Evolutionary conservation across 2,113 vertebrate genomes (phyloP).

Genomic region (Sceloporus tristichus): DNA sequence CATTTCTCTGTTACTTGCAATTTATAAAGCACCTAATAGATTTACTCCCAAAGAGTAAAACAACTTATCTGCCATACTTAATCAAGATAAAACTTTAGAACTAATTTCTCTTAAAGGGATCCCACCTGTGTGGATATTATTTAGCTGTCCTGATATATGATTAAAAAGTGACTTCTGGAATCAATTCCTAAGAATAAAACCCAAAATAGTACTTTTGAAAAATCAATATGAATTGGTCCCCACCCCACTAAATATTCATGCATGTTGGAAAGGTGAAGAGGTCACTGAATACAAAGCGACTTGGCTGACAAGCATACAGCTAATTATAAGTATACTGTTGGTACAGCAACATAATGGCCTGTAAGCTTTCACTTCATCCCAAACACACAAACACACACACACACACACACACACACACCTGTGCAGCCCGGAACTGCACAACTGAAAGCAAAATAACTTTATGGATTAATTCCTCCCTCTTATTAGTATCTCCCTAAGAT

Average conservation of each 20-base stretch:
- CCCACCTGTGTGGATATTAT: slow-evolving; percentile 60
- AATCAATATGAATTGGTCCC: slow-evolving; percentile 62
- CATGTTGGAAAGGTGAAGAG: slow-evolving; percentile 62
- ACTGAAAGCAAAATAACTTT: background rate
- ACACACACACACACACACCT: background rate
- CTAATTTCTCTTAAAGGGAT: slow-evolving; percentile 69
- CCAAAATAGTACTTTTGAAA: slow-evolving; percentile 59
- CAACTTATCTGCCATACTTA: slow-evolving; percentile 51
- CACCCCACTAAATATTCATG: slow-evolving; percentile 44
- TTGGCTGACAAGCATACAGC: slow-evolving; percentile 15
- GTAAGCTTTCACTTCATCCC: background rate
- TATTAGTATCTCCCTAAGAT: background rate
- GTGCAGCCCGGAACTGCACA: background rate
- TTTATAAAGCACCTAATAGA: slow-evolving; percentile 48
- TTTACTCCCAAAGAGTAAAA: slow-evolving; percentile 53
- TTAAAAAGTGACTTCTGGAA: slow-evolving; percentile 56
- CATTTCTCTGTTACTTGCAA: slow-evolving; percentile 61
- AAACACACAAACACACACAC: background rate
- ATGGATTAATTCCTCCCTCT: background rate
- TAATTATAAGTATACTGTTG: slow-evolving; percentile 12
- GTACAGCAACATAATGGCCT: background rate
- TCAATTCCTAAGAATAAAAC: slow-evolving; percentile 63
- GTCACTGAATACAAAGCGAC: slow-evolving; percentile 57
- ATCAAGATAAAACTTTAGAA: slow-evolving; percentile 65
- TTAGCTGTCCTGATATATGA: slow-evolving; percentile 44